Evolutionary conservation across 2,888 invertebrate genomes (phyloP).

Genomic region (Xestia rhomboidea): DNA sequence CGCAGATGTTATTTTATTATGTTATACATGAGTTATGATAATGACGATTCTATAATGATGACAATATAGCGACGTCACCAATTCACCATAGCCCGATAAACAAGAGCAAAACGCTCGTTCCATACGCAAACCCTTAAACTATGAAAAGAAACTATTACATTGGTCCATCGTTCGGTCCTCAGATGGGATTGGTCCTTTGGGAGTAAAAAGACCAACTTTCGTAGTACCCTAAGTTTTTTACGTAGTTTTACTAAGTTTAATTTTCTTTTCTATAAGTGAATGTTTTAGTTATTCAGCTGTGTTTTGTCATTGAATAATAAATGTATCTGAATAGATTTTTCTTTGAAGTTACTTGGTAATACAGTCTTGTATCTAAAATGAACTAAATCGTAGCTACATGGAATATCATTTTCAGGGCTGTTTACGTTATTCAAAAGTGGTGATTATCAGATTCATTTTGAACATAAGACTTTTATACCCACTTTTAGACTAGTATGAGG

Average conservation of each 20-base stretch:
- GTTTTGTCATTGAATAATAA: not conserved
- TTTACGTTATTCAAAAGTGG: not conserved
- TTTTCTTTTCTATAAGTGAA: conserved; percentile 31
- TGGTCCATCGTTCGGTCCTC: conserved; percentile 53
- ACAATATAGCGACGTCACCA: not conserved
- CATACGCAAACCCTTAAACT: conserved; percentile 13
- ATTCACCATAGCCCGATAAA: not conserved
- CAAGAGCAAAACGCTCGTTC: conserved; percentile 12
- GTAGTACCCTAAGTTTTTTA: conserved; percentile 51
- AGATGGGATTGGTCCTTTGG: conserved; percentile 58
- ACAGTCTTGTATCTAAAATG: not conserved
- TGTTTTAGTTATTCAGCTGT: not conserved
- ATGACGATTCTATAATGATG: not conserved
- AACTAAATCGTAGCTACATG: not conserved
- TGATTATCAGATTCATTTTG: not conserved
- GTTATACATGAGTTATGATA: not conserved
- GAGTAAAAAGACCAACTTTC: conserved; percentile 61
- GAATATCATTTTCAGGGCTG: not conserved
- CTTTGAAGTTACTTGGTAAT: not conserved
- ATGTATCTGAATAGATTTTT: not conserved
- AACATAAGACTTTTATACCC: not conserved
- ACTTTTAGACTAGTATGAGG: not conserved
- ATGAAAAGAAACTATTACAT: conserved; percentile 33
- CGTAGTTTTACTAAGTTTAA: conserved; percentile 30
- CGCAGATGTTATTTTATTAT: not conserved